Percentiles rank a stretch among this genome's conserved stretches.
Evolutionary conservation across 2,888 invertebrate species (phyloP).

Genomic region (Leucophenga montana): DNA sequence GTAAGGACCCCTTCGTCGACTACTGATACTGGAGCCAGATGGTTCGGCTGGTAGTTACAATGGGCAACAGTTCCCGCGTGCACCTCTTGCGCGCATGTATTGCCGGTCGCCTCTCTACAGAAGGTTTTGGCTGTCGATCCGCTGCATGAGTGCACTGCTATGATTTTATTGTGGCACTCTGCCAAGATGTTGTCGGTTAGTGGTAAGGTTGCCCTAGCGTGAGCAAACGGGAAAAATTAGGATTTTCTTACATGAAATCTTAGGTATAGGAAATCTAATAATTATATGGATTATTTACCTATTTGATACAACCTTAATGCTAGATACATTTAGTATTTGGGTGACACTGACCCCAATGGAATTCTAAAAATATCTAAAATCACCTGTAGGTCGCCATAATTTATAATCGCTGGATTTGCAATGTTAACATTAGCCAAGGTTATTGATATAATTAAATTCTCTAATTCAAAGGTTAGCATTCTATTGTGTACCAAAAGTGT

Average conservation of each 20-base stretch:
- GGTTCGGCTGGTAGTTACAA: neutral
- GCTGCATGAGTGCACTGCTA: neutral
- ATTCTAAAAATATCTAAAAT: neutral
- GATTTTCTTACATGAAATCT: neutral
- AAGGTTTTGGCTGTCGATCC: neutral
- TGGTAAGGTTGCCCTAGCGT: neutral
- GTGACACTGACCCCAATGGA: neutral
- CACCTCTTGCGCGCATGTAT: neutral
- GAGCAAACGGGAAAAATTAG: neutral
- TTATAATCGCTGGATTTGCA: neutral
- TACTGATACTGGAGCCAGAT: neutral
- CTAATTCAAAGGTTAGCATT: neutral
- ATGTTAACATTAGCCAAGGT: neutral
- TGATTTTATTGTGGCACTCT: neutral
- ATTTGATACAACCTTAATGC: neutral
- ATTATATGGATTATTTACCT: neutral
- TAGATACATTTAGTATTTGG: neutral
- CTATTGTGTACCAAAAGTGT: neutral
- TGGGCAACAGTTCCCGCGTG: neutral
- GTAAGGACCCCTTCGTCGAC: neutral
- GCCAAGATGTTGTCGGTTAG: neutral
- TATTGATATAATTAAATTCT: neutral
- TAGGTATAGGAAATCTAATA: neutral
- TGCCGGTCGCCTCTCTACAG: neutral
- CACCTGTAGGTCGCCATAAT: neutral